Conservation (phyloP, 2,888 invertebrate genomes). For the Trissoscelio sp. region DNA sequence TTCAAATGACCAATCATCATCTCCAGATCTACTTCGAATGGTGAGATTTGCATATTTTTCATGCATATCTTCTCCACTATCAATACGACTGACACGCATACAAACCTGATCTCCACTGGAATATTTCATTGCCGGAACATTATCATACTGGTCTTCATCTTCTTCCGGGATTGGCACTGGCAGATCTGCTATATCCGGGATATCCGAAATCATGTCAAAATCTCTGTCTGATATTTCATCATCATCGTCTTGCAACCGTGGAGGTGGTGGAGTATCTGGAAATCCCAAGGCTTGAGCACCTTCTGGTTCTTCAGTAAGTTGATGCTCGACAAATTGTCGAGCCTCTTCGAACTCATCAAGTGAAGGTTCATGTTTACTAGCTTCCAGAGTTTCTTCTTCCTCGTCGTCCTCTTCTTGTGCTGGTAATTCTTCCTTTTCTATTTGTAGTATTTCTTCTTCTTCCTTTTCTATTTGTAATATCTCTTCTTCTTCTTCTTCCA, state of each 20-base stretch:
- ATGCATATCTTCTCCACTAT: conserved; percentile 82
- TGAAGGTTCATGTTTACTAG: conserved; percentile 41
- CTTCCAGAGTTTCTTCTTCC: conserved; percentile 53
- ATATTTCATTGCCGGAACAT: conserved; percentile 82
- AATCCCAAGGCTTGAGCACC: conserved; percentile 63
- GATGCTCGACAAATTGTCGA: conserved; percentile 79
- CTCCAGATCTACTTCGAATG: conserved; percentile 73
- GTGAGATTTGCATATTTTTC: conserved; percentile 79
- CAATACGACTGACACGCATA: conserved; percentile 78
- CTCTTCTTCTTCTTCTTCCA: conserved; percentile 50
- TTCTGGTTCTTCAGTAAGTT: conserved; percentile 76
- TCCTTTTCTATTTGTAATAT: conserved; percentile 41
- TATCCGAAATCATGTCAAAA: conserved; percentile 75
- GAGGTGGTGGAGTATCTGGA: conserved; percentile 78
- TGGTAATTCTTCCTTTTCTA: conserved; percentile 41
- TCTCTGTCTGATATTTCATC: conserved; percentile 77
- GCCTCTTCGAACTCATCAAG: conserved; percentile 78
- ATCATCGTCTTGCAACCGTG: conserved; percentile 74
- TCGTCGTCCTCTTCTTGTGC: conserved; percentile 31
- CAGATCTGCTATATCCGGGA: conserved; percentile 73
- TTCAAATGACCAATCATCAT: conserved; percentile 80
- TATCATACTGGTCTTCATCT: conserved; percentile 81
- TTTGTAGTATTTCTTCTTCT: conserved; percentile 40
- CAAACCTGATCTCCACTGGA: conserved; percentile 76
- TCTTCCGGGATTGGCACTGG: conserved; percentile 80